Conservation (phyloP, 2,113 vertebrate genomes). For the Ia io region DNA sequence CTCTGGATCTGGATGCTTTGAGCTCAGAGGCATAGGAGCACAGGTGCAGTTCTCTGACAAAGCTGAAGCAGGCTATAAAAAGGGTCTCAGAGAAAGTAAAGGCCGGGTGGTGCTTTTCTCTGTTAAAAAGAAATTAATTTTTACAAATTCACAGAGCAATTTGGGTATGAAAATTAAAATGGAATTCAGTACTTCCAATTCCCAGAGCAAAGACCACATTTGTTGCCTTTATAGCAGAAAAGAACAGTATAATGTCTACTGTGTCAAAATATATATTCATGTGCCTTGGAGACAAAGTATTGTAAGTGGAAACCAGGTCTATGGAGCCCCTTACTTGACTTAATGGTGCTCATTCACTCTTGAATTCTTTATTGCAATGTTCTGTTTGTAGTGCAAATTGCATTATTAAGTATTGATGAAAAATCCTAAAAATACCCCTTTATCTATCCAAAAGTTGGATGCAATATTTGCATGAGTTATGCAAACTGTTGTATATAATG, state of each 20-base stretch:
- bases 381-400: slow-evolving; percentile 70
- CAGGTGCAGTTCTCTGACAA: not conserved
- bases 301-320: slow-evolving; percentile 39
- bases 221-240: not conserved
- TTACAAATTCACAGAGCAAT: slow-evolving; percentile 21
- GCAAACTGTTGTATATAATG: slow-evolving; percentile 73
- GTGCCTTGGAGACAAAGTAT: not conserved
- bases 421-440: slow-evolving; percentile 72
- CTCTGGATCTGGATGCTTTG: not conserved
- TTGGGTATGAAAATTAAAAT: slow-evolving; percentile 53
- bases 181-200: slow-evolving; percentile 2
- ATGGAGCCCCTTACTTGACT: slow-evolving; percentile 40
- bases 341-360: slow-evolving; percentile 58
- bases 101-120: not conserved
- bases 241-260: not conserved
- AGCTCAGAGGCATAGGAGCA: not conserved
- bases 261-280: not conserved
- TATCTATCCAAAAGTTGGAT: slow-evolving; percentile 66
- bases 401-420: slow-evolving; percentile 71
- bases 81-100: slow-evolving; percentile 8
- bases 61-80: not conserved
- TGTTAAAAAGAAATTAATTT: slow-evolving; percentile 41
- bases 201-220: not conserved
- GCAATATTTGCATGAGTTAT: slow-evolving; percentile 71
- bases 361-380: slow-evolving; percentile 69